Evolutionary conservation across 2,888 invertebrate genomes (phyloP), one percentile per base, ranked within the genome.

Genomic region (Scrobipalpa atriplicella): DNA sequence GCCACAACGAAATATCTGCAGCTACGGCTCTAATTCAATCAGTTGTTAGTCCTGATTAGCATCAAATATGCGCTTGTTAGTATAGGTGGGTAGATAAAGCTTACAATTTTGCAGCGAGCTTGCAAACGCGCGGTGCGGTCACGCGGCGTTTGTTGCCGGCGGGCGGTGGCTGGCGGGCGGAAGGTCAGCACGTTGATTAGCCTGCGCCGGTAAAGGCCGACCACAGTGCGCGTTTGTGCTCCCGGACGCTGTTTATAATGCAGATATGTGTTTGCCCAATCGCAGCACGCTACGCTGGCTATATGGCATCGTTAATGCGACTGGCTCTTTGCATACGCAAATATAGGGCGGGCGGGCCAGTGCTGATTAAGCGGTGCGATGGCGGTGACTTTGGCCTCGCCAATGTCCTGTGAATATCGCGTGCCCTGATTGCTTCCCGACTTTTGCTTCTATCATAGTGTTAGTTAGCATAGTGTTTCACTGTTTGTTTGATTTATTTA

Each of bases 221-320:
- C 92, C 92, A 89, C 92, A 91, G 86, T 82, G 88, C 90, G 87
- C 90, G 93, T 91, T 92, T 92, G 93, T 90, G 87, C 87, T 83
- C 85, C 84, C 86, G 88, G 87, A 84, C 85, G 87, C 89, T 93
- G 93, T 93, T 93, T 93, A 93, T 93, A 93, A 93, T 93, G 93
- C 92, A 92, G 93, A 93, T 93, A 93, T 92, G 91, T 93, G 92
- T 92, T 92, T 92, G 92, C 92, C 89, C 91, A 92, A 92, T 92
- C 90, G 89, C 86, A 88, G 90, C 90, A 92, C 87, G 92, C 88
- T 91, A 88, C 88, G 90, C 87, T 89, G 91, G 89, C 89, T 92
- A 92, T 93, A 92, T 92, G 91, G 92, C 92, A 92, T 93, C 90
- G 92, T 90, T 92, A 92, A 93, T 93, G 90, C 81, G 91, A 88